Conservation (phyloP, 2,113 vertebrate species). For the Chrysochloris asiatica region DNA sequence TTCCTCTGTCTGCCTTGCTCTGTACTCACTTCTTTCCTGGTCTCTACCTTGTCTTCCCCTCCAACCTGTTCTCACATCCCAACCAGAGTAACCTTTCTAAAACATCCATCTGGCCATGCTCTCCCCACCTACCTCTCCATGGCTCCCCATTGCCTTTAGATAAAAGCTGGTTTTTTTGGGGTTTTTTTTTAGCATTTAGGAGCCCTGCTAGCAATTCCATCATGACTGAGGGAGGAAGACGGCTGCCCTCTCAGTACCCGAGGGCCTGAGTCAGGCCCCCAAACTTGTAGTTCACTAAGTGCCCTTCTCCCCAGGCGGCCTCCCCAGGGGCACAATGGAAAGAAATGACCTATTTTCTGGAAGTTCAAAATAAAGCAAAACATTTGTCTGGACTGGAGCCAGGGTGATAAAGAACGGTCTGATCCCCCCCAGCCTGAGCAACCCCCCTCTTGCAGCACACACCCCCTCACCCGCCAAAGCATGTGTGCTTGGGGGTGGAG, state of each 20-base stretch:
- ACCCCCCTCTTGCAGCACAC: slow-evolving; percentile 50
- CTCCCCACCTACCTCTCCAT: neutral
- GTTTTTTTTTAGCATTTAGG: neutral
- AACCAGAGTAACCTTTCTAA: neutral
- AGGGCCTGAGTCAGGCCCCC: slow-evolving; percentile 25
- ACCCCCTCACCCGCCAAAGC: slow-evolving; percentile 30
- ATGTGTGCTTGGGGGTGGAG: neutral
- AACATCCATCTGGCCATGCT: neutral
- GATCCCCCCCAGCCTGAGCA: neutral
- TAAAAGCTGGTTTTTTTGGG: neutral
- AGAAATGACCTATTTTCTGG: slow-evolving; percentile 81
- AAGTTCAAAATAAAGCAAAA: slow-evolving; percentile 85
- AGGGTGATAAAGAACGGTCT: slow-evolving; percentile 84
- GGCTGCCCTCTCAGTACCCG: neutral
- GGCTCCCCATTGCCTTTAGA: neutral
- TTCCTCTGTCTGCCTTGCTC: neutral
- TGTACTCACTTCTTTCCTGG: neutral
- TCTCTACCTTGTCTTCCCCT: neutral
- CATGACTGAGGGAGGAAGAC: neutral
- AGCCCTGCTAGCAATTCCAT: neutral
- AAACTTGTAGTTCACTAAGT: slow-evolving; percentile 10
- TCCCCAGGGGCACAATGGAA: slow-evolving; percentile 80
- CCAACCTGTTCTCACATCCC: neutral
- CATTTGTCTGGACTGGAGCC: slow-evolving; percentile 87
- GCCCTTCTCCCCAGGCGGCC: slow-evolving; percentile 54